Base-by-base conservation (phyloP, 2,113 vertebrate genomes). In the Menura novaehollandiae region DNA sequence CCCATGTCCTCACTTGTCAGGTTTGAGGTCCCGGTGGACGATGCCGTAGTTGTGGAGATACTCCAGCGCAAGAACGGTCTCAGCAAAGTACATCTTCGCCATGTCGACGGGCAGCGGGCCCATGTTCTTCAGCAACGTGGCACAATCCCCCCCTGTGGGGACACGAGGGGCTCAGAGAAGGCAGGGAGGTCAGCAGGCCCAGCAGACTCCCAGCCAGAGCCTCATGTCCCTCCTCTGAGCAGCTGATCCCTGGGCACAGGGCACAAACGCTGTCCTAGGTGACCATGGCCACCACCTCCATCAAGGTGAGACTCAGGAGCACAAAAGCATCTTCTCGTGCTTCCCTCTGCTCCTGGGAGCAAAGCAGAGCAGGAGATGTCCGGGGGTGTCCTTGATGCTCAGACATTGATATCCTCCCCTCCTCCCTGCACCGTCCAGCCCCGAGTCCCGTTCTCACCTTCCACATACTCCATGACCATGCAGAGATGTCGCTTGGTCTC, bases 381-480 rank as follows among this genome's bases (percentile, higher is more conserved):
- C 10, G 8, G 11, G 22, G 63, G 9, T 63, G 37, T 5, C 66
- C 44, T 26, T 3, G 1, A 13, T 37, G 47, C 47, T 87, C 66
- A 49, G 88, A 56, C 19, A 68, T 7, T 33, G 52, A 3, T 13
- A n/a, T 37, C 37, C 11, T 32, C 15, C 22, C 15, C 33, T 87
- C 19, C 23, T 62, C 41, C 9, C 73, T 23, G 52, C 69, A 41
- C 35, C 1, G 0, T 11, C 30, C 76, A 71, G 41, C 56, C 55
- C 15, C 0, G 0, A 22, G 44, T 43, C 26, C 44, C 1, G 1
- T 37, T 10, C 93, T 92, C 95, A 99, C 99, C 99, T 99, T 99
- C 99, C 92, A 99, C 99, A 0, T 99, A 99, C 95, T 99, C 99
- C 99, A 99, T 99, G 95, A 99, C 99, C 99, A 99, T 99, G 97